A percentile compares a stretch with the other conserved stretches of the same genome.
phyloP scores from a whole-genome alignment of 2,888 invertebrate genomes.

The Mechanitis mazaeus region DNA sequence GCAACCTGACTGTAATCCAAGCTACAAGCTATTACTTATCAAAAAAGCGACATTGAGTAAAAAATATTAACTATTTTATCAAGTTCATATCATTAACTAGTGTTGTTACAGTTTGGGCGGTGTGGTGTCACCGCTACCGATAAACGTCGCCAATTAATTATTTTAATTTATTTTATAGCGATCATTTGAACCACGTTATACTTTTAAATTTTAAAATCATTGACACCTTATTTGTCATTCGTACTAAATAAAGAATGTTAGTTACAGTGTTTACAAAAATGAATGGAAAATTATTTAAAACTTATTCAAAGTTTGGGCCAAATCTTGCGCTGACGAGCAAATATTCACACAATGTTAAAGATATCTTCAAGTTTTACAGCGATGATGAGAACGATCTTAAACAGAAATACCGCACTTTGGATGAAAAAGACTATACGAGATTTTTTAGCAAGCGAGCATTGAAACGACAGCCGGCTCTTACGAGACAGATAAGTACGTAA shows the following conservation, averaged over 20 bases:
- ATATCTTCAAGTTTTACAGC: conserved; percentile 58
- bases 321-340: conserved; percentile 31
- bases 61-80: too few species aligned
- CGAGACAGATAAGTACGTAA: conserved; percentile 63
- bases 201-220: too few species aligned
- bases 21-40: too few species aligned
- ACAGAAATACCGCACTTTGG: conserved; percentile 44
- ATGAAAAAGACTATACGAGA: conserved; percentile 52
- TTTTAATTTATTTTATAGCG: too few species aligned
- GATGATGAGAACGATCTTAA: conserved; percentile 36
- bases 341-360: conserved; percentile 42
- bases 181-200: too few species aligned
- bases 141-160: too few species aligned
- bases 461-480: conserved; percentile 57
- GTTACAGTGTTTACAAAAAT: conserved; percentile 17
- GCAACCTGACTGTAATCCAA: too few species aligned
- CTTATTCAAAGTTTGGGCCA: conserved; percentile 38
- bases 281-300: conserved; percentile 21
- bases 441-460: conserved; percentile 54
- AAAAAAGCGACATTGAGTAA: too few species aligned
- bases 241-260: conserved; percentile 14
- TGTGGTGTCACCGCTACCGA: too few species aligned
- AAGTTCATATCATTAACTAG: too few species aligned
- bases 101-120: too few species aligned
- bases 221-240: neutral